phyloP scores from a whole-genome alignment of 1,140 invertebrate genomes.

The Aphidius gifuensis region DNA sequence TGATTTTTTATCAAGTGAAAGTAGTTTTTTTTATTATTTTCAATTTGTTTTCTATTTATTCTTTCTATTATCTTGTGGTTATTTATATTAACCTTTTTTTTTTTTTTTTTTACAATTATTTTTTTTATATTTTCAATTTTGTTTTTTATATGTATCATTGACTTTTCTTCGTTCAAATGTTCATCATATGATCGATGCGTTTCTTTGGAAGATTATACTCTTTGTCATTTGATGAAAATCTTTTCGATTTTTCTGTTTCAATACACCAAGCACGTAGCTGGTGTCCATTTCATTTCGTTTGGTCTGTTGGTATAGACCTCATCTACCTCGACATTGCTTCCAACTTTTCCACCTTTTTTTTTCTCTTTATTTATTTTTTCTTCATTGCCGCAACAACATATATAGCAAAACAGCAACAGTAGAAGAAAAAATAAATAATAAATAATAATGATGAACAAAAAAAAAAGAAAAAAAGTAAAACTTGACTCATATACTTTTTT shows the following conservation, averaged over 20 bases:
- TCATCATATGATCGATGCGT: constrained; percentile 16
- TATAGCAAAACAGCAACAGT: too few relatives aligned
- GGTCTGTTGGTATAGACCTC: constrained; percentile 4
- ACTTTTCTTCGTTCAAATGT: background rate
- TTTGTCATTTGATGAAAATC: background rate
- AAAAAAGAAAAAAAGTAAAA: too few relatives aligned
- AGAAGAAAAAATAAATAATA: too few relatives aligned
- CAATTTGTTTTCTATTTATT: too few relatives aligned
- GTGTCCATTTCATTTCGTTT: constrained; percentile 21
- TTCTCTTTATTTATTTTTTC: too few relatives aligned
- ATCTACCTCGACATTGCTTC: constrained; percentile 12
- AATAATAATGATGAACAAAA: too few relatives aligned
- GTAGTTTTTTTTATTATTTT: too few relatives aligned
- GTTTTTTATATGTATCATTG: background rate
- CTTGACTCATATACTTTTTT: too few relatives aligned
- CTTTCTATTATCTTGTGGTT: too few relatives aligned
- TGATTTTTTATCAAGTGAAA: too few relatives aligned
- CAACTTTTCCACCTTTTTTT: constrained; percentile 4
- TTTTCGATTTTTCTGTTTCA: constrained; percentile 14
- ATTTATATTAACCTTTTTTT: too few relatives aligned
- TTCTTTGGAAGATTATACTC: background rate
- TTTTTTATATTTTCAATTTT: background rate
- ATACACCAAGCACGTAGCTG: constrained; percentile 23
- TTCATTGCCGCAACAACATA: too few relatives aligned
- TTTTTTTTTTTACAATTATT: background rate